These are phyloP conservation scores for Trinorchestia longiramus DNA, from an alignment of 1,140 invertebrate genomes.

Conservation along the genomic window DNA sequence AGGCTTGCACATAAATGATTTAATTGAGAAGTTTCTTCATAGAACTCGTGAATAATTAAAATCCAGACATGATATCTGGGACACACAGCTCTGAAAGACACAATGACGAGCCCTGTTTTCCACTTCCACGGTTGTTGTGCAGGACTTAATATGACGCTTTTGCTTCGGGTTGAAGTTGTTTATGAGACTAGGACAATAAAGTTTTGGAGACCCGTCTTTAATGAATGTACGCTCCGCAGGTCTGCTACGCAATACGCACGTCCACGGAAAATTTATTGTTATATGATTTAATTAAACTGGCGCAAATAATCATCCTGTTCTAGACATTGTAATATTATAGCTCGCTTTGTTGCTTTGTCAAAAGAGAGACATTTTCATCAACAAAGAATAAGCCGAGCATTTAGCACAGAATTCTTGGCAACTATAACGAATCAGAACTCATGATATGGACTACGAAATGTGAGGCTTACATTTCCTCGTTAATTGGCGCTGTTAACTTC, in stretches of 20 bases:
- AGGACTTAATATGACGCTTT: not conserved
- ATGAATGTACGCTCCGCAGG: not conserved
- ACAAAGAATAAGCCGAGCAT: slow-evolving; percentile 6
- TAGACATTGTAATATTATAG: not conserved
- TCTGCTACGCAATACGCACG: slow-evolving; percentile 17
- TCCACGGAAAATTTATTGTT: not conserved
- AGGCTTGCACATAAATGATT: not conserved
- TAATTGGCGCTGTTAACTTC: not conserved
- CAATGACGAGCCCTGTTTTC: not conserved
- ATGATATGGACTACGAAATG: not conserved
- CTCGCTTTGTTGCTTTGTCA: slow-evolving; percentile 29
- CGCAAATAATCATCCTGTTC: not conserved
- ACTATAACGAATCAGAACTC: not conserved
- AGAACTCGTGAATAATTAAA: not conserved
- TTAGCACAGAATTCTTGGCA: not conserved
- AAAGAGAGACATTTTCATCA: slow-evolving; percentile 6
- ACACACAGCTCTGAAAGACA: not conserved
- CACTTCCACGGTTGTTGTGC: not conserved
- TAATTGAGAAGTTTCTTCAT: not conserved
- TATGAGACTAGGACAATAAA: slow-evolving; percentile 11
- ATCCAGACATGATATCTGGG: not conserved
- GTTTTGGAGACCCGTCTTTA: slow-evolving; percentile 26
- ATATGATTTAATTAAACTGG: slow-evolving; percentile 2
- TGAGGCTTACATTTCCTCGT: not conserved
- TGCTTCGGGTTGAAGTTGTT: slow-evolving; percentile 22